Base-by-base conservation (phyloP, 2,113 vertebrate genomes). In the Chaetodon trifascialis region DNA sequence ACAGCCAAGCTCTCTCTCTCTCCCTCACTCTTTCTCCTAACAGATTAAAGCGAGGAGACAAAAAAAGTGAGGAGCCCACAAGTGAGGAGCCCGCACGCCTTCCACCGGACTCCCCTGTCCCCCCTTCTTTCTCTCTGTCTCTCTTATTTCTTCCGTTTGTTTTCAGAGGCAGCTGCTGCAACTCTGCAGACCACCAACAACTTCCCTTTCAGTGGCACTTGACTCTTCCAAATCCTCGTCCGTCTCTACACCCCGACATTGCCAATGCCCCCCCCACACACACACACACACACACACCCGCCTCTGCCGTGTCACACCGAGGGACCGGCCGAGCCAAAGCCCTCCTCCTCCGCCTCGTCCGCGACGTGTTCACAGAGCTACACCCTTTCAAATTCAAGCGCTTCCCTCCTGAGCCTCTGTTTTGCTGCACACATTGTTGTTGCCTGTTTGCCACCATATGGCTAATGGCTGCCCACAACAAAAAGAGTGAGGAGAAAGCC, bases 141-240 rank as follows among this genome's bases (percentile, higher is more conserved):
- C 86, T 82, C 91, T 86, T 82, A 91, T 92, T 94, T 92, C 89
- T 88, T 92, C 88, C 90, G 34, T 91, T 93, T 93, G 93, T 94
- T 93, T 93, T 93, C 90, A 89, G 84, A 52, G 87, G 89, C 91
- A 91, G 91, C 92, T 91, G 93, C 90, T 89, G 90, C 90, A 90
- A 91, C 91, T 91, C 86, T 79, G 86, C 86, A 88, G 92, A 93
- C 93, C 93, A 94, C 93, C 93, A 94, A 94, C 93, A 94, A 91
- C 87, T 93, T 93, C 80, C 80, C 88, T 91, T 93, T 94, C 92
- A 93, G 91, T 36, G 2, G 80, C 90, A 93, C 92, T 93, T 93
- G 92, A 93, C 93, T 94, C 93, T 89, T 92, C 90, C 91, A 93
- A 93, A 93, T 94, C 92, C 92, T 90, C 89, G 90, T 93, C 86